Evolutionary conservation across 2,888 invertebrate species (phyloP).

Genomic region (Leptura quadrifasciata): DNA sequence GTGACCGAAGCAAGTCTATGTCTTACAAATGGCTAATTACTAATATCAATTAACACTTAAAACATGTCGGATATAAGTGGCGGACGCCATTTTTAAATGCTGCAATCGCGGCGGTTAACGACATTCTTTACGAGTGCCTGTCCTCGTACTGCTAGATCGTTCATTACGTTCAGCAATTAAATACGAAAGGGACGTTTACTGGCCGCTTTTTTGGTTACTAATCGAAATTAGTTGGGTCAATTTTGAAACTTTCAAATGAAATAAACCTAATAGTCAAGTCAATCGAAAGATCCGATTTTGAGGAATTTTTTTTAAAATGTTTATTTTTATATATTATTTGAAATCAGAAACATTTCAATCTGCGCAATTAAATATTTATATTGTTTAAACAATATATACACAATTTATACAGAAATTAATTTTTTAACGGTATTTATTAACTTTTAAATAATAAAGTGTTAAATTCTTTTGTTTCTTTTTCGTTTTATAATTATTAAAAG

Average conservation of each 20-base stretch:
- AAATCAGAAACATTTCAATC: too few species aligned
- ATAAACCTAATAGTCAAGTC: too few species aligned
- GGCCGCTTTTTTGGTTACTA: constrained; percentile 18
- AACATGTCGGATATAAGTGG: constrained; percentile 55
- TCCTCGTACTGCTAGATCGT: constrained; percentile 40
- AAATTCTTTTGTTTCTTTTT: too few species aligned
- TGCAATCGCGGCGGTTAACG: constrained; percentile 53
- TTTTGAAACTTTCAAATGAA: background rate
- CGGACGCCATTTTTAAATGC: constrained; percentile 56
- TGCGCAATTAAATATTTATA: too few species aligned
- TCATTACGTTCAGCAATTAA: constrained; percentile 42
- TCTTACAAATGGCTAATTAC: constrained; percentile 55
- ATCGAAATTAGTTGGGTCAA: background rate
- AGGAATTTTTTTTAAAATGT: too few species aligned
- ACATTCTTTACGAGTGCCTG: constrained; percentile 52
- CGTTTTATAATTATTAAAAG: too few species aligned
- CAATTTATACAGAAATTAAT: too few species aligned
- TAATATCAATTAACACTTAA: constrained; percentile 59
- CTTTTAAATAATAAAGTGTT: too few species aligned
- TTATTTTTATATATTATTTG: too few species aligned
- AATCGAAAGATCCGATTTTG: too few species aligned
- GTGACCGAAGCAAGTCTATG: constrained; percentile 40
- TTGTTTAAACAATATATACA: too few species aligned
- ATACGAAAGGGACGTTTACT: constrained; percentile 21
- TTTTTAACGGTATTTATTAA: too few species aligned